These are phyloP conservation scores for Drosophila parthenogenetica DNA, from an alignment of 2,888 invertebrate species.

Conservation along the genomic window DNA sequence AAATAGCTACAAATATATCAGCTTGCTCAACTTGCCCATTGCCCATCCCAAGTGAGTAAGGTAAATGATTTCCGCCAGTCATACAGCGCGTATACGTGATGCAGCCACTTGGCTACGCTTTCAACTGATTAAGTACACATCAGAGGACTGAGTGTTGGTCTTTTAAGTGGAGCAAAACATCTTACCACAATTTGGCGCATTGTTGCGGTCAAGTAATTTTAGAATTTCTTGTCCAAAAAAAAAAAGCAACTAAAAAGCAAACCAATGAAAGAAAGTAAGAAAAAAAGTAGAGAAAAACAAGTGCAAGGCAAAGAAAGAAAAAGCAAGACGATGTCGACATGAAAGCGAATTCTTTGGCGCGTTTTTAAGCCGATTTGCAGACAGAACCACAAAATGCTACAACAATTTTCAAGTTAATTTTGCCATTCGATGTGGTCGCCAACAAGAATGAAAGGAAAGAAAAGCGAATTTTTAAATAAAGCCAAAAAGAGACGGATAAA, in stretches of 20 bases:
- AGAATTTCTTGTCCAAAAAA: slow-evolving; percentile 52
- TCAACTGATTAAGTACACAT: slow-evolving; percentile 72
- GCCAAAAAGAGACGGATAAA: neutral
- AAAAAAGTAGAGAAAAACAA: slow-evolving; percentile 45
- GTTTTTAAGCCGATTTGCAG: slow-evolving; percentile 69
- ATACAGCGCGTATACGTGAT: slow-evolving; percentile 52
- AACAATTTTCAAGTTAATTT: slow-evolving; percentile 64
- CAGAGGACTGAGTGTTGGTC: slow-evolving; percentile 6
- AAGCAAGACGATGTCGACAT: slow-evolving; percentile 47
- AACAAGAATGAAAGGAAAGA: neutral
- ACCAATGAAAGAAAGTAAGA: slow-evolving; percentile 12
- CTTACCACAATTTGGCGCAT: slow-evolving; percentile 68
- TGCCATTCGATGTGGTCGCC: slow-evolving; percentile 26
- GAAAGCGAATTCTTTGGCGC: slow-evolving; percentile 68
- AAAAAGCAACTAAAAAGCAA: slow-evolving; percentile 29
- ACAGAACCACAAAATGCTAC: slow-evolving; percentile 59
- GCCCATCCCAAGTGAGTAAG: neutral
- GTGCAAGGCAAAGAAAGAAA: slow-evolving; percentile 66
- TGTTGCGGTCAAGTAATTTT: slow-evolving; percentile 72
- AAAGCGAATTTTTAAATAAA: slow-evolving; percentile 2
- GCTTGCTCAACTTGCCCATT: slow-evolving; percentile 4
- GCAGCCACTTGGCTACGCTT: slow-evolving; percentile 63
- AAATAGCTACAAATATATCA: slow-evolving; percentile 38
- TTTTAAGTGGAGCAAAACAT: slow-evolving; percentile 48
- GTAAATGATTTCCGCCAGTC: slow-evolving; percentile 31